phyloP scores from a whole-genome alignment of 2,113 vertebrate species.

The Gymnarchus niloticus region DNA sequence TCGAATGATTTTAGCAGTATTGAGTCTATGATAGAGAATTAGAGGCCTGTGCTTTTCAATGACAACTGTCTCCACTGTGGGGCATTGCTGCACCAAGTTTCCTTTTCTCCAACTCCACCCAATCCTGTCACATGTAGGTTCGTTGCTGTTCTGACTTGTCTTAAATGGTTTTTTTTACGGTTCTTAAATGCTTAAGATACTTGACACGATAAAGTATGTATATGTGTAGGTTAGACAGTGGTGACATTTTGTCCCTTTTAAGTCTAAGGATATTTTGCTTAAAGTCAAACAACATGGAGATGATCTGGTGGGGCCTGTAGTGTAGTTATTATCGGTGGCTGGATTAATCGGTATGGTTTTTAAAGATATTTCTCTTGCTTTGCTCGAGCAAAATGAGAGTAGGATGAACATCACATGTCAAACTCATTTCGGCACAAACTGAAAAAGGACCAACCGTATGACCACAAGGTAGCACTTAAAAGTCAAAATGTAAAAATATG shows the following conservation, averaged over 20 bases:
- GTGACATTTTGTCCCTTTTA: slow-evolving; percentile 50
- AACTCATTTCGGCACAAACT: background rate
- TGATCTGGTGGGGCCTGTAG: too few relatives aligned
- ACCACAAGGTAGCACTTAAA: background rate
- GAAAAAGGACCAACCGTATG: background rate
- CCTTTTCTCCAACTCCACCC: background rate
- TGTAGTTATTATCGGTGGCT: too few relatives aligned
- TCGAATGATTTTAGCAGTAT: background rate
- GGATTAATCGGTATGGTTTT: background rate
- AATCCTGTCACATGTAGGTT: too few relatives aligned
- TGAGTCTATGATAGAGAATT: slow-evolving; percentile 29
- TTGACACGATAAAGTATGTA: slow-evolving; percentile 71
- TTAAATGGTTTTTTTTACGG: slow-evolving; percentile 48
- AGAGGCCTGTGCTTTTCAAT: slow-evolving; percentile 62
- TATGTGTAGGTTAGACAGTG: slow-evolving; percentile 61
- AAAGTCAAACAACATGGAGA: slow-evolving; percentile 12
- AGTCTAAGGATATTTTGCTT: slow-evolving; percentile 33
- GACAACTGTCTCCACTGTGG: slow-evolving; percentile 58
- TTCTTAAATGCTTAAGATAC: slow-evolving; percentile 66
- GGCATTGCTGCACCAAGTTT: slow-evolving; percentile 55
- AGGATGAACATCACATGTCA: background rate
- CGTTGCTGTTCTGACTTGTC: slow-evolving; percentile 52
- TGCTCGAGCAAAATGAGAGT: background rate
- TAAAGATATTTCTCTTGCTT: background rate
- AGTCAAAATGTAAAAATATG: background rate